Evolutionary conservation across 1,140 invertebrate species (phyloP), one percentile per base, ranked within the genome.

Genomic region (Ceratoteleas bidentatus): DNA sequence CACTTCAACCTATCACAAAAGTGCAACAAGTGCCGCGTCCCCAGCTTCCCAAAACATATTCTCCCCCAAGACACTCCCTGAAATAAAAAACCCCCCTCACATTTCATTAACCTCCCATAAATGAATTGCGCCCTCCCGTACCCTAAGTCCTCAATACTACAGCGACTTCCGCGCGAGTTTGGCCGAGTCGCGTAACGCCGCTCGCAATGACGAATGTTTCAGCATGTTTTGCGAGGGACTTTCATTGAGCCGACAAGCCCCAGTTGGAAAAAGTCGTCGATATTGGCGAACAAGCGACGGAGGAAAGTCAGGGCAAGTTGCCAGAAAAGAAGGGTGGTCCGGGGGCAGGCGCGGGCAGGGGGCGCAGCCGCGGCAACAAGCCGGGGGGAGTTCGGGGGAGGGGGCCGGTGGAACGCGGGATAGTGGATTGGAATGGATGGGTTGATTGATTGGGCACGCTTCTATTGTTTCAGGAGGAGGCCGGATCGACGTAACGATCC

Each of bases 401-500:
- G 8, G 58, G 52, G 32, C 14, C 34, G n/a, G n/a, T n/a, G 40
- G 49, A 58, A 69, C 54, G 38, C 65, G 69, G 68, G 56, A 73
- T 83, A 80, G 82, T 76, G 75, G 70, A 82, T 81, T 84, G 76
- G 61, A 82, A 79, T 80, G 76, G 80, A 80, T 83, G 80, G 76
- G 40, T 83, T 85, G 84, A 85, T 83, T 85, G 84, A 83, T 85
- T 83, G 84, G 80, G 73, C 58, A 85, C 77, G 77, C 65, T 85
- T 81, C 69, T 83, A 85, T 85, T 86, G 87, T 90, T 90, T 85
- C 86, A 89, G 90, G 91, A 92, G 90, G 87, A 90, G 87, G 88
- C 88, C 88, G 90, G 90, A 91, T 92, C 91, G 88, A 92, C 91
- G 91, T 92, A 92, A 91, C 90, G 89, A 86, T 89, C 88, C 88